Base-by-base conservation (phyloP, 2,797 vertebrate genomes). In the Bucorvus abyssinicus region DNA sequence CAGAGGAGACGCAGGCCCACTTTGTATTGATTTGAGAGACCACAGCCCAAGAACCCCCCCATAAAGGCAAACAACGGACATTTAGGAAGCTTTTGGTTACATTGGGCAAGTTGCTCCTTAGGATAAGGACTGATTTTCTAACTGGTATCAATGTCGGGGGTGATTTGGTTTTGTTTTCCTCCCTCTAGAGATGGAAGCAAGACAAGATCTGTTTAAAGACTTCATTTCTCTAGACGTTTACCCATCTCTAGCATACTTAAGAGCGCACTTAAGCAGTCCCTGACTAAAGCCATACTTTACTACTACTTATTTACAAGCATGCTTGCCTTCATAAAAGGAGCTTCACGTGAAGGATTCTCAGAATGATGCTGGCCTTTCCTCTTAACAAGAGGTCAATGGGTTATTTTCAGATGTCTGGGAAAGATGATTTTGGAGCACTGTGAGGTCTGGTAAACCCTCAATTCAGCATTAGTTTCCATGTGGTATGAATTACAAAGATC, bases 311-410 rank as follows among this genome's bases (percentile, higher is more conserved):
- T 87, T 70, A 80, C 34, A 73, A 49, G 47, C 49, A 14, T 36
- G 23, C 23, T 91, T 65, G 40, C 49, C 44, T 86, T 71, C 11
- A 73, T 27, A 61, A 88, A 36, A 83, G 69, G 84, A 94, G 95
- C 90, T 94, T 96, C 78, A 91, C 5, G 14, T 20, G 34, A 19
- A 88, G 75, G 88, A 96, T 88, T 93, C 87, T 92, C 82, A 87
- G 92, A 94, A 89, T 5, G 82, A 94, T 77, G 90, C 88, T 71
- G 82, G 78, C 87, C 91, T 94, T 95, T 96, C 93, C 89, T 91
- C 84, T 94, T 68, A 88, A 92, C 88, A 94, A 42, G 93, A 97
- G 85, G 96, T 97, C 75, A 91, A 75, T 8, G 84, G 84, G 74
- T 87, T 95, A 75, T 81, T 89, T 81, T 90, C 85, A 76, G 27